Conservation (phyloP, 2,888 invertebrate genomes). For the Cephus pygmeus region DNA sequence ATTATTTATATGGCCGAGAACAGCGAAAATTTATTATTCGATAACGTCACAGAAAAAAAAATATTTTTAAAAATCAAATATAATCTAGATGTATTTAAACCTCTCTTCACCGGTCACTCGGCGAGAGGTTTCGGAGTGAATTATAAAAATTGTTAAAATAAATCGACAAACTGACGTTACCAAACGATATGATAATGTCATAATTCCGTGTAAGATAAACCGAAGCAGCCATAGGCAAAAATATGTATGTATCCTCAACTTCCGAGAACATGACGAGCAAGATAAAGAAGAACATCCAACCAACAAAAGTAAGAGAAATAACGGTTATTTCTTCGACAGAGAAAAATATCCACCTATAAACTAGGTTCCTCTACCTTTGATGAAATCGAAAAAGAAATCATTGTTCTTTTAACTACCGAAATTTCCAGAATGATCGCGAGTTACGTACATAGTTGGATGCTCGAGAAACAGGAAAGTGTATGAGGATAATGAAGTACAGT, state of each 20-base stretch:
- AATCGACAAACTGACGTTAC: not conserved
- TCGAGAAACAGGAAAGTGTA: not conserved
- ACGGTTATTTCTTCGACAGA: not conserved
- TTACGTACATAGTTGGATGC: not conserved
- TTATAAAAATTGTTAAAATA: not conserved
- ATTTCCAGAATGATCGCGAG: not conserved
- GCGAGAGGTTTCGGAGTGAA: too few relatives aligned
- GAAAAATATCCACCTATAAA: not conserved
- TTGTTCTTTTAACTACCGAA: not conserved
- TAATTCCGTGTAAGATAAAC: not conserved
- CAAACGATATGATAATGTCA: not conserved
- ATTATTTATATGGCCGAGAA: not conserved
- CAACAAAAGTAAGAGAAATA: not conserved
- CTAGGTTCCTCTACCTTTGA: not conserved
- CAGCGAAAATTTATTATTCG: not conserved
- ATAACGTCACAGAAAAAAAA: not conserved
- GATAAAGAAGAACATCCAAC: not conserved
- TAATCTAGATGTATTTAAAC: too few relatives aligned
- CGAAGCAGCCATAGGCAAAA: not conserved
- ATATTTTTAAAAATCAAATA: not conserved
- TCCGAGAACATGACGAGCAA: not conserved
- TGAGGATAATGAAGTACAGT: not conserved
- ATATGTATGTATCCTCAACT: not conserved
- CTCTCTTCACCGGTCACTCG: too few relatives aligned
- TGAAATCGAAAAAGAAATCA: not conserved